Evolutionary conservation across 2,888 invertebrate species (phyloP).

Genomic region (Pterostichus niger): DNA sequence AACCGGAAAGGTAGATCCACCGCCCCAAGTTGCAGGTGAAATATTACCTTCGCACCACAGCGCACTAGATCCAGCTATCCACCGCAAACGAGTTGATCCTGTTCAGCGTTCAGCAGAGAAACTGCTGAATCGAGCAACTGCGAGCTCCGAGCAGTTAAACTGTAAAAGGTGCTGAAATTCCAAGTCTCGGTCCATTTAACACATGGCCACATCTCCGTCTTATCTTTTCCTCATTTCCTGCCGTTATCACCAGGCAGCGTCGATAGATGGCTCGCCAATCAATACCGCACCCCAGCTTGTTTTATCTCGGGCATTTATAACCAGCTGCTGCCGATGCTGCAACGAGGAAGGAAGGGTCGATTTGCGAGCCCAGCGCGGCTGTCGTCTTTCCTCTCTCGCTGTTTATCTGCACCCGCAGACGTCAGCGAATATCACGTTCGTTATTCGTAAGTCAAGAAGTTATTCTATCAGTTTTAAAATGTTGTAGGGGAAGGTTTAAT

Average conservation of each 20-base stretch:
- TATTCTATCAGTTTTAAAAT: slow-evolving; percentile 65
- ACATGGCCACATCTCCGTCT: slow-evolving; percentile 70
- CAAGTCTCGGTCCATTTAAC: slow-evolving; percentile 70
- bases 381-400: too few species aligned
- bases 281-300: slow-evolving; percentile 56
- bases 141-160: slow-evolving; percentile 47
- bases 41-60: slow-evolving; percentile 15
- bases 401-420: slow-evolving; percentile 64
- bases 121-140: slow-evolving; percentile 57
- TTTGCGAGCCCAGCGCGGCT: too few species aligned
- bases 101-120: not conserved
- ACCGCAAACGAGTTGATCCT: slow-evolving; percentile 50
- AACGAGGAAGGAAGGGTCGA: not conserved
- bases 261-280: slow-evolving; percentile 67
- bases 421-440: slow-evolving; percentile 61
- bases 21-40: slow-evolving; percentile 34
- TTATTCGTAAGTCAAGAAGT: slow-evolving; percentile 55
- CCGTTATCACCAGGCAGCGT: slow-evolving; percentile 70
- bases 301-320: slow-evolving; percentile 65
- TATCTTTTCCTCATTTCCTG: slow-evolving; percentile 72
- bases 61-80: not conserved
- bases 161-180: slow-evolving; percentile 62
- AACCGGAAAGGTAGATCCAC: slow-evolving; percentile 27
- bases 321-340: slow-evolving; percentile 37
- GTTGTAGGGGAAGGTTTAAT: slow-evolving; percentile 63